These are phyloP conservation scores for Numenius arquata DNA, from an alignment of 2,113 vertebrate genomes.

Conservation along the genomic window DNA sequence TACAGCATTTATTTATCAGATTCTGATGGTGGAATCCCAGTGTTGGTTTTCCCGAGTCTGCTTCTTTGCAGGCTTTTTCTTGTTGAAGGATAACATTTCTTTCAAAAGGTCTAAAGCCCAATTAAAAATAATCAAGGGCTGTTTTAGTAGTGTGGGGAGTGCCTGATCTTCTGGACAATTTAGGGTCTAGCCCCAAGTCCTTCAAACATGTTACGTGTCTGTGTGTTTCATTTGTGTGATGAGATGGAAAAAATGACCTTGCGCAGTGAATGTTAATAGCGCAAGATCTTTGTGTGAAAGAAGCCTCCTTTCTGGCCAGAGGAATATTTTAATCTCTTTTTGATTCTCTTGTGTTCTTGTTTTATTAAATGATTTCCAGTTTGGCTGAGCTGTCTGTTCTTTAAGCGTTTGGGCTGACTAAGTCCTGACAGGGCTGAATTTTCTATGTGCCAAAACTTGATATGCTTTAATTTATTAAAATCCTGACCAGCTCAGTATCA, in stretches of 20 bases:
- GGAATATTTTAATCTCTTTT: neutral
- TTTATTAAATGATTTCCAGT: neutral
- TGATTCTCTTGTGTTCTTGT: neutral
- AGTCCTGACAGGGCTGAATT: neutral
- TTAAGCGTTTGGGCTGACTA: neutral
- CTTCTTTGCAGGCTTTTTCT: neutral
- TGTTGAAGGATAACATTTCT: neutral
- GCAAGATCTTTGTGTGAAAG: neutral
- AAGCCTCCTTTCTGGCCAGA: neutral
- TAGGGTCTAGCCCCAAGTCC: neutral
- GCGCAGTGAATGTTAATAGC: neutral
- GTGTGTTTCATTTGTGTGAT: neutral
- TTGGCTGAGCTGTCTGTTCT: neutral
- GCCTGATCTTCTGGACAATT: neutral
- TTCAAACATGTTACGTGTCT: neutral
- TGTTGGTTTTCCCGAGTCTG: neutral
- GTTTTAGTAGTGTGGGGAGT: neutral
- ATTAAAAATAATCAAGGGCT: neutral
- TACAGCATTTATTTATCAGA: neutral
- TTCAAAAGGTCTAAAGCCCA: neutral
- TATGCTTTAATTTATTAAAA: neutral
- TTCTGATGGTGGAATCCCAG: neutral
- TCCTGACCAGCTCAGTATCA: neutral
- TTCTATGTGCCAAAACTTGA: neutral
- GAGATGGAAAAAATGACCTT: neutral